phyloP scores from a whole-genome alignment of 2,888 invertebrate genomes.

The Drosophila pegasa region DNA sequence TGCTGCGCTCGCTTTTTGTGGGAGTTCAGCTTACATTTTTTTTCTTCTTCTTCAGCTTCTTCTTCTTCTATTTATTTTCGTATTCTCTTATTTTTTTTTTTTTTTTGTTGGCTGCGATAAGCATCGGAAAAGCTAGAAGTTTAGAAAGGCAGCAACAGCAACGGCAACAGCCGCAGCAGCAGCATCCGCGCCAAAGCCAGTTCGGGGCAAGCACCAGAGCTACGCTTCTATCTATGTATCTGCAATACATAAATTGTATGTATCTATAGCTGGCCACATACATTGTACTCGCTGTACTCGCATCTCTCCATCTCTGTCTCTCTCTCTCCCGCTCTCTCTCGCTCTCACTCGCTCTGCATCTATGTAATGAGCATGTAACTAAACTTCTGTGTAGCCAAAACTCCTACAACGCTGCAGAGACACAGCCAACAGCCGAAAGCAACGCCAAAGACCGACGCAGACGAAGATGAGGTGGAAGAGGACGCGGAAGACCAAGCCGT shows the following conservation, averaged over 20 bases:
- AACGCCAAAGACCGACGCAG: conserved; percentile 17
- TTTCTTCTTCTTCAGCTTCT: conserved; percentile 6
- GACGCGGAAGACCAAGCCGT: conserved; percentile 25
- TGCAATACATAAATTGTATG: conserved; percentile 78
- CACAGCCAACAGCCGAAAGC: conserved; percentile 36
- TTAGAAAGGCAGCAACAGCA: conserved; percentile 70
- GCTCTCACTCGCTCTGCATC: conserved; percentile 32
- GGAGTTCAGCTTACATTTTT: conserved; percentile 54
- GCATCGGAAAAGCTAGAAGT: conserved; percentile 76
- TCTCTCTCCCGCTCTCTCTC: neutral
- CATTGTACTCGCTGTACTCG: conserved; percentile 42
- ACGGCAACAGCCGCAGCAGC: conserved; percentile 7
- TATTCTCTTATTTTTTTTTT: conserved; percentile 27
- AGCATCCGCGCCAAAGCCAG: conserved; percentile 45
- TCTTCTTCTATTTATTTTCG: conserved; percentile 24
- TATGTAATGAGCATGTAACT: conserved; percentile 79
- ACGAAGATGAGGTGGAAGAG: conserved; percentile 21
- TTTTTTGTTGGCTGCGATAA: conserved; percentile 56
- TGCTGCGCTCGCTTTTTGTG: conserved; percentile 57
- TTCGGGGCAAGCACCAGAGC: conserved; percentile 41
- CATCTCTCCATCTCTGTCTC: neutral
- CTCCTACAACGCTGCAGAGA: conserved; percentile 74
- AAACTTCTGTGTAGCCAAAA: conserved; percentile 78
- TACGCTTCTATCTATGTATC: conserved; percentile 70
- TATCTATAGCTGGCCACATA: conserved; percentile 65